Evolutionary conservation across 2,888 invertebrate genomes (phyloP), one percentile per base, ranked within the genome.

Genomic region (Endotricha flammealis): DNA sequence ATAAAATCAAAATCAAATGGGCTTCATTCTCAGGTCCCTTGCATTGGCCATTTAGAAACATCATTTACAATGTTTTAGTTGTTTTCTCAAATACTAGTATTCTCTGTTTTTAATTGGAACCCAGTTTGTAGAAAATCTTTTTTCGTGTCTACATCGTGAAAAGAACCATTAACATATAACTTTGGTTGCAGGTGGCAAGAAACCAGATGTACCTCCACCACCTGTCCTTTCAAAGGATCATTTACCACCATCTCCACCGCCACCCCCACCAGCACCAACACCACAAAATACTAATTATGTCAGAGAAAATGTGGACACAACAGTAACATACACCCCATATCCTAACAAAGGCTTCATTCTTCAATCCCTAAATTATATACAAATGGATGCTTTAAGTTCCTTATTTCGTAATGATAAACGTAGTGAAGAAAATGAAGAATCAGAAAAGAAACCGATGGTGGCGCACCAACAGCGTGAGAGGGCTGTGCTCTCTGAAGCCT

Each of bases 371-470:
- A 87, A 87, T 49, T 87, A 86, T 43, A 82, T 87, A 39, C 81
- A 87, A 57, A 81, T 87, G 79, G 86, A 86, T 67, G 80, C 78
- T 11, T 73, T 87, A 49, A 86, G 79, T 57, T 76, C 77, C 32
- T 42, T 83, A 25, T 83, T 83, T 46, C 54, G 64, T 38, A 68
- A 65, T 40, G 53, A 53, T 44, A 48, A 41, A 41, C 47, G 50
- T 38, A 47, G 45, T 28, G 49, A 41, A 43, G 46, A 53, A 39
- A 45, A 38, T 0, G 46, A 52, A 33, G 39, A 47, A 32, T 22
- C 13, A 22, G 55, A 64, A 33, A 67, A 65, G 24, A 69, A 58
- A 38, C 31, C 51, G 35, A 46, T 38, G 34, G 39, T 41, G 20
- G n/a, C 3, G 32, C 50, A 43, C 34, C 44, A 53, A 12, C 73